These are phyloP conservation scores for Marcusenius ussheri DNA, from an alignment of 2,113 vertebrate genomes.

Conservation along the genomic window DNA sequence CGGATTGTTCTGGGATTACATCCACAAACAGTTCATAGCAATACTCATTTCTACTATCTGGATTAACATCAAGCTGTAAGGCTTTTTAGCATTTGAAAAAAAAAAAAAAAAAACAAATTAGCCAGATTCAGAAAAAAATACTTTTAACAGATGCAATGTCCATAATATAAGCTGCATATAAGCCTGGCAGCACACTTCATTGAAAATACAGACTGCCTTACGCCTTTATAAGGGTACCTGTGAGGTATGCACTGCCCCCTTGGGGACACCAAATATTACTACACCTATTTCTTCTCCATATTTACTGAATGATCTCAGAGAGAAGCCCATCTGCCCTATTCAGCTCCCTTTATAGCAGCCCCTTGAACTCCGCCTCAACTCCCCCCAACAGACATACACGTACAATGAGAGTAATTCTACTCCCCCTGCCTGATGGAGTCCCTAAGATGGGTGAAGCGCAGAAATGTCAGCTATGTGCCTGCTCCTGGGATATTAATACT, in stretches of 20 bases:
- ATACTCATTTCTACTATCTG: not conserved
- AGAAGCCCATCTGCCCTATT: not conserved
- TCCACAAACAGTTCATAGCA: not conserved
- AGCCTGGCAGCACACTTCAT: not conserved
- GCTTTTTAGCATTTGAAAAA: not conserved
- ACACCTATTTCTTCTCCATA: not conserved
- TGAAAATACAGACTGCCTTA: not conserved
- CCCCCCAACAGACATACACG: not conserved
- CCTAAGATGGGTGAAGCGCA: conserved; percentile 4
- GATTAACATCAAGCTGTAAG: not conserved
- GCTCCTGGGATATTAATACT: conserved; percentile 28
- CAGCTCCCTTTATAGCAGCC: conserved; percentile 13
- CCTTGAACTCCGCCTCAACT: not conserved
- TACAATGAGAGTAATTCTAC: conserved; percentile 16
- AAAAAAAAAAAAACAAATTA: not conserved
- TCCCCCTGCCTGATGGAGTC: conserved; percentile 1
- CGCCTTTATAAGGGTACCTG: not conserved
- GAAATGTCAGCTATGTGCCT: conserved; percentile 18
- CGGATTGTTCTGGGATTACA: not conserved
- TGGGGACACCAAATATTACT: not conserved
- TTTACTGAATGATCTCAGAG: conserved; percentile 2
- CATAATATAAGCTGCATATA: not conserved
- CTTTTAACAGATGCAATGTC: not conserved
- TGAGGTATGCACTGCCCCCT: not conserved
- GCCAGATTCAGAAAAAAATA: not conserved